These are phyloP conservation scores for Chitala chitala DNA, from an alignment of 2,113 vertebrate species.

Conservation along the genomic window DNA sequence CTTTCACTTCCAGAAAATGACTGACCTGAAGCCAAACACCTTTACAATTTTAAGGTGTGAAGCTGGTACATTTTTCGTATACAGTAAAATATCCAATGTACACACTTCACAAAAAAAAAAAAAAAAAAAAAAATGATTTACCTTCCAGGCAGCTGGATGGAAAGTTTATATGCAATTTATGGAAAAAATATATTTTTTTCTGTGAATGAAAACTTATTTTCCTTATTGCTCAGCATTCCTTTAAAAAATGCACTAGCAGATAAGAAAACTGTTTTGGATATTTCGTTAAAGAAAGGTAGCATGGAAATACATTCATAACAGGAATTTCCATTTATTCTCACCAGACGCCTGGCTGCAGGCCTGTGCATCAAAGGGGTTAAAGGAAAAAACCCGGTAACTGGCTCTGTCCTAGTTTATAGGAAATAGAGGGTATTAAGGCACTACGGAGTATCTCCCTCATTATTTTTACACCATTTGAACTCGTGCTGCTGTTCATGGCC, in stretches of 20 bases:
- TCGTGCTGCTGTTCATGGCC: background rate
- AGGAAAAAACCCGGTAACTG: background rate
- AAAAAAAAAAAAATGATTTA: no score
- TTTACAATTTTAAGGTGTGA: no score
- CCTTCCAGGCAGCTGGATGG: background rate
- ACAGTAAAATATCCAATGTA: no score
- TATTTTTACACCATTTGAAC: no score
- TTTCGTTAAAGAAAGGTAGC: background rate
- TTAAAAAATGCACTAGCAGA: background rate
- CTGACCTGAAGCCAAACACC: no score
- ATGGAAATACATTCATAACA: background rate
- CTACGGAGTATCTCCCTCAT: no score
- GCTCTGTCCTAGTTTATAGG: background rate
- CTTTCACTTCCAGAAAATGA: no score
- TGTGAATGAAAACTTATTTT: no score
- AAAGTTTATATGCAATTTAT: background rate
- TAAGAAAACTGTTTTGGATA: background rate
- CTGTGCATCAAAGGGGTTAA: background rate
- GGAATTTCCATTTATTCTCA: background rate
- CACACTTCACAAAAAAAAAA: no score
- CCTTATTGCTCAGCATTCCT: background rate
- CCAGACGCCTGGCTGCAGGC: background rate
- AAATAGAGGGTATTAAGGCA: background rate
- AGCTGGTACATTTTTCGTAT: no score
- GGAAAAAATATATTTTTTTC: background rate